Evolutionary conservation across 2,113 vertebrate species (phyloP).

Genomic region (Campylorhamphus procurvoides): DNA sequence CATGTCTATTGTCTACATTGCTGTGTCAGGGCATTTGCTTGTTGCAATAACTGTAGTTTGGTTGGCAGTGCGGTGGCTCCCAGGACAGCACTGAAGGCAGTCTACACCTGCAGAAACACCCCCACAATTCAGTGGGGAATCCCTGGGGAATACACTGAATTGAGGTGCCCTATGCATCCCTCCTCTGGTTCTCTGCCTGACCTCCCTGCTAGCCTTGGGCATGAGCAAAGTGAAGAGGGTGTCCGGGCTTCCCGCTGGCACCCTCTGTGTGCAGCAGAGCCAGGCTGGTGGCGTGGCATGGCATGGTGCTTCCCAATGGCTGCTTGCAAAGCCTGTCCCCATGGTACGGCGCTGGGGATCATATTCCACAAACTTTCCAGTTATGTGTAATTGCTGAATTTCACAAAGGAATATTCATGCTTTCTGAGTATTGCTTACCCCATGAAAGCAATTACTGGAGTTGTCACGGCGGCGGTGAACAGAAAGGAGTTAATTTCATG

Average conservation of each 20-base stretch:
- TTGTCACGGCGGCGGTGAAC: neutral
- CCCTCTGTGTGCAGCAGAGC: fast-evolving
- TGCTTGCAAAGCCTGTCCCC: fast-evolving
- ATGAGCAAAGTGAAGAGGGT: fast-evolving
- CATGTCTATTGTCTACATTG: fast-evolving
- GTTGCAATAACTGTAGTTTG: fast-evolving
- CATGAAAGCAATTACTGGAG: constrained; percentile 14
- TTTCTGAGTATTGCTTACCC: constrained; percentile 34
- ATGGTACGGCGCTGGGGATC: fast-evolving
- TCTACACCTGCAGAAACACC: fast-evolving
- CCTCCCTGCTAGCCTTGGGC: neutral
- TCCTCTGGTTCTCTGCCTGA: fast-evolving
- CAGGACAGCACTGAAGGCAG: fast-evolving
- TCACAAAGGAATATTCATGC: constrained; percentile 41
- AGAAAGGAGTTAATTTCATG: constrained; percentile 51
- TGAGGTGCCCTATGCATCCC: fast-evolving
- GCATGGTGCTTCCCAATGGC: fast-evolving
- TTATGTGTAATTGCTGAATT: neutral
- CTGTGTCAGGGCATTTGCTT: neutral
- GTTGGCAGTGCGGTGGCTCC: neutral
- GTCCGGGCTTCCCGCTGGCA: neutral
- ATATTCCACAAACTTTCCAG: fast-evolving
- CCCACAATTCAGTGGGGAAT: too few species aligned
- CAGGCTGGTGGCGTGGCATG: neutral
- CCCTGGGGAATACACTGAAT: fast-evolving